phyloP scores from a whole-genome alignment of 2,888 invertebrate genomes.

The Branchipolynoe longqiensis region DNA sequence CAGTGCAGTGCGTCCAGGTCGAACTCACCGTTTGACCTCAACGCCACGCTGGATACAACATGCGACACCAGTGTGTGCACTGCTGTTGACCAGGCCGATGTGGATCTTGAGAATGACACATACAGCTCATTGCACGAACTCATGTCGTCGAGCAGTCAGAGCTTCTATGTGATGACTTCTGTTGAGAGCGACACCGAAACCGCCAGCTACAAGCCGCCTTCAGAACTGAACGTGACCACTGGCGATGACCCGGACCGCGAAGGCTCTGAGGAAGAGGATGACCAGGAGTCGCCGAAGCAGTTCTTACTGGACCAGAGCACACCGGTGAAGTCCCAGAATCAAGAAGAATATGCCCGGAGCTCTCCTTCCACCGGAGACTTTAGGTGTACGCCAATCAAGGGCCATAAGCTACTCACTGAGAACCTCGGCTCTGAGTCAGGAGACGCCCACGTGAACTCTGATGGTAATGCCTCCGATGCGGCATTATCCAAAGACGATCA shows the following conservation, averaged over 20 bases:
- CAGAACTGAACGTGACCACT: constrained; percentile 7
- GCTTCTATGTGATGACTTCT: constrained; percentile 63
- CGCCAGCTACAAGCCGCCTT: constrained; percentile 21
- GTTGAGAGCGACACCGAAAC: constrained; percentile 64
- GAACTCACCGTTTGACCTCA: constrained; percentile 49
- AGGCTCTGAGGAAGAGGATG: not conserved
- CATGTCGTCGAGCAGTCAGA: constrained; percentile 47
- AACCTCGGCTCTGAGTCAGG: constrained; percentile 38
- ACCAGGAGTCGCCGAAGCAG: not conserved
- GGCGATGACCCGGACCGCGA: constrained; percentile 15
- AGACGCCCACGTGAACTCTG: constrained; percentile 33
- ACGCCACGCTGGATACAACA: constrained; percentile 44
- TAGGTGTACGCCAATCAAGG: constrained; percentile 11
- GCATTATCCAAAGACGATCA: constrained; percentile 25
- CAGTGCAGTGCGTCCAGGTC: constrained; percentile 60
- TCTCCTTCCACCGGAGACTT: not conserved
- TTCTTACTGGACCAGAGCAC: constrained; percentile 51
- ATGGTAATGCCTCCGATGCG: constrained; percentile 13
- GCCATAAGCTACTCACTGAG: not conserved
- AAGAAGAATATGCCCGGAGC: not conserved
- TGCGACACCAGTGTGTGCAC: constrained; percentile 31
- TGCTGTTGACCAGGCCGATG: constrained; percentile 5
- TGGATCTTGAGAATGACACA: constrained; percentile 21
- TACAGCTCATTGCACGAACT: constrained; percentile 36
- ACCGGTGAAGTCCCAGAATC: not conserved